Evolutionary conservation across 2,797 vertebrate genomes (phyloP).

Genomic region (Sternotherus odoratus): DNA sequence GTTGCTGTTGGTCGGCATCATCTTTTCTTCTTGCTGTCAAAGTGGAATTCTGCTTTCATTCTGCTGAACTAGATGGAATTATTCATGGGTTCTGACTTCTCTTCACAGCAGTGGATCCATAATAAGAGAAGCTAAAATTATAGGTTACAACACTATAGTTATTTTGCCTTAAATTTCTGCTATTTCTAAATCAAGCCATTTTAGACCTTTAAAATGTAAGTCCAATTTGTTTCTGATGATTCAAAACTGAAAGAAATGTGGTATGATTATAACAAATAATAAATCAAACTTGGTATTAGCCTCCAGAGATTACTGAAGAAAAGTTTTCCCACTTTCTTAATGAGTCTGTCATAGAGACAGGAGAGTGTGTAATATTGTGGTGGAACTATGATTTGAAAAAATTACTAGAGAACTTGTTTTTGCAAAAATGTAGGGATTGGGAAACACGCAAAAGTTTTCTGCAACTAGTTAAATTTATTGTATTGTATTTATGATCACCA

Average conservation of each 20-base stretch:
- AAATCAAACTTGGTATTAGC: background rate
- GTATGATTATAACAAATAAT: background rate
- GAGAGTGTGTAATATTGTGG: background rate
- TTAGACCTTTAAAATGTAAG: background rate
- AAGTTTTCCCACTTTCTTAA: background rate
- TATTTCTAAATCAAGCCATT: background rate
- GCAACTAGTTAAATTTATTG: background rate
- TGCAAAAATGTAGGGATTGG: background rate
- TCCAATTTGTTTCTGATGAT: background rate
- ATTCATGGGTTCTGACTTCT: background rate
- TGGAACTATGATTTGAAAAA: background rate
- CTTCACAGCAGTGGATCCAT: background rate
- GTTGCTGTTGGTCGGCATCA: background rate
- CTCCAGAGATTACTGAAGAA: background rate
- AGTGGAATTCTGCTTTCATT: slow-evolving; percentile 11
- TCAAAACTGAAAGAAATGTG: background rate
- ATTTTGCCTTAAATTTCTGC: background rate
- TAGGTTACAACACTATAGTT: background rate
- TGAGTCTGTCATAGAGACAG: background rate
- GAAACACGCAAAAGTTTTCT: background rate
- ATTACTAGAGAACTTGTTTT: background rate
- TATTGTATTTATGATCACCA: background rate
- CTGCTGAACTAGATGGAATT: slow-evolving; percentile 5
- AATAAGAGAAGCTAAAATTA: background rate
- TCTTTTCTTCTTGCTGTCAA: background rate